Base-by-base conservation (phyloP, 2,113 vertebrate genomes). In the Hiodon tergisus region DNA sequence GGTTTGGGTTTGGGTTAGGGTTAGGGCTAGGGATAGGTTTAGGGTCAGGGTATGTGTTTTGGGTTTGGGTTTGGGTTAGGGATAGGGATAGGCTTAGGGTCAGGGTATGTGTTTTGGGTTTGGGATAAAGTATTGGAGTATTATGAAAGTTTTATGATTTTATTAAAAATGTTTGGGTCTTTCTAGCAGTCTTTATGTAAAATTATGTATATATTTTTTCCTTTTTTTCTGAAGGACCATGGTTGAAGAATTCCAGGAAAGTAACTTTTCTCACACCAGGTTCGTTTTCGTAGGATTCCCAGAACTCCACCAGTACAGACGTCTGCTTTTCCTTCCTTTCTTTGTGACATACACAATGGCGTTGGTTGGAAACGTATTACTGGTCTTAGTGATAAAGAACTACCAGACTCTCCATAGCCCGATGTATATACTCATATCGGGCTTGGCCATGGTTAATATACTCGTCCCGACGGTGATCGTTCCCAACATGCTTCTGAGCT, bases 351-450 rank as follows among this genome's bases (percentile, higher is more conserved):
- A 85, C 73, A 2, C 83, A 53, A 50, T 63, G 4, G 79, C 85
- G 55, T 60, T 91, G 79, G 74, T 87, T 6, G 89, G 87, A 3
- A 92, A 92, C 78, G 79, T 46, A 0, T 51, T 84, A 72, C 74
- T 92, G 74, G 10, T 87, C 47, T 78, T 76, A n/a, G 78, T 91
- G 0, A 83, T 92, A 17, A 75, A 3, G 66, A 69, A 71, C 4
- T 81, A 84, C 10, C 46, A 69, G 58, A 85, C 70, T 4, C 86
- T 91, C n/a, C 91, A 88, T 77, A 79, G 84, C 73, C 93, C 90
- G 78, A 93, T 89, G 91, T 90, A 90, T 76, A 69, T 85, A 4
- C 89, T 94, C 47, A 86, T 93, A 2, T 81, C 86, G n/a, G 62
- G 77, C 3, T 88, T 94, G 6, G 88, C 92, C 53, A 5, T 76